Percentiles rank a stretch among this genome's conserved stretches.
Conservation (phyloP, 2,113 vertebrate genomes). For the Holacanthus passer region DNA sequence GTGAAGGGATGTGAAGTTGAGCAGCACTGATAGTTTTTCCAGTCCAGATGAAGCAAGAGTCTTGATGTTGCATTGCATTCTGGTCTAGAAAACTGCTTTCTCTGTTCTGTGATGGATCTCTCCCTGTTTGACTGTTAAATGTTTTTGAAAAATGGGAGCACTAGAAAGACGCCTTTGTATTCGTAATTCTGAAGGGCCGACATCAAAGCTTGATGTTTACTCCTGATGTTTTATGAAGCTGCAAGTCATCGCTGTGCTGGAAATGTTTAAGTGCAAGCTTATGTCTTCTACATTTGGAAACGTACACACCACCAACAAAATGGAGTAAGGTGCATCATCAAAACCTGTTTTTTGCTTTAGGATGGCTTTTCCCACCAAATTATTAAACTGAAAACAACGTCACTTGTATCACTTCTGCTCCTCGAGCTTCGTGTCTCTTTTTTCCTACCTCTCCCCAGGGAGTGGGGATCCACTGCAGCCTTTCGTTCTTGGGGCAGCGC, state of each 20-base stretch:
- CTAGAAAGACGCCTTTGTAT: slow-evolving; percentile 1
- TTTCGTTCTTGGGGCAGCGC: slow-evolving; percentile 93
- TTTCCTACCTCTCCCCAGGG: slow-evolving; percentile 93
- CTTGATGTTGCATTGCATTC: slow-evolving; percentile 26
- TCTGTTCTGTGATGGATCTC: slow-evolving; percentile 40
- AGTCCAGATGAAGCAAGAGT: slow-evolving; percentile 5
- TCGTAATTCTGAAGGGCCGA: not conserved
- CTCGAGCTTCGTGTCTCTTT: not conserved
- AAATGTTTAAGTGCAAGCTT: not conserved
- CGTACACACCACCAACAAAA: not conserved
- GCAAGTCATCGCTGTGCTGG: not conserved
- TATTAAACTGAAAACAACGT: not conserved
- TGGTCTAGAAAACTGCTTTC: slow-evolving; percentile 11
- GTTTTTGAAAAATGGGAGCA: not conserved
- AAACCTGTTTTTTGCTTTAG: not conserved
- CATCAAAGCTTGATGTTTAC: not conserved
- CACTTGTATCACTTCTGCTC: not conserved
- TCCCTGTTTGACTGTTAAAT: slow-evolving; percentile 27
- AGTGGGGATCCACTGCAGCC: slow-evolving; percentile 91
- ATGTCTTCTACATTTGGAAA: not conserved
- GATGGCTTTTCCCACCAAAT: not conserved
- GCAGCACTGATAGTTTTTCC: slow-evolving; percentile 34
- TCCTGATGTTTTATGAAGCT: not conserved
- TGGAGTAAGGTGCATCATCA: not conserved
- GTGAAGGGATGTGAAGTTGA: not conserved